Evolutionary conservation across 2,113 vertebrate species (phyloP).

Genomic region (Apodemus speciosus): DNA sequence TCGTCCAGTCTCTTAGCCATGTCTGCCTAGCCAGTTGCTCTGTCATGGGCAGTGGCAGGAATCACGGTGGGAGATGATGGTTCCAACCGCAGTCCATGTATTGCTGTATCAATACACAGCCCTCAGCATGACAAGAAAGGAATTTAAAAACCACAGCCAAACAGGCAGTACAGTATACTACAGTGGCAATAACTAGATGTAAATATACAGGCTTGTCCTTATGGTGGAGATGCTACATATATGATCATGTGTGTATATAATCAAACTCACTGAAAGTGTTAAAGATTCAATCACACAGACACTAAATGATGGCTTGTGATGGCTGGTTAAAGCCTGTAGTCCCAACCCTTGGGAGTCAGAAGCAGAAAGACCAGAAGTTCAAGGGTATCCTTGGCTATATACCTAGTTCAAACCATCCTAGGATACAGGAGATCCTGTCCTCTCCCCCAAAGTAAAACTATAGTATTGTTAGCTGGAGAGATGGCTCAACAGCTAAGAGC

Average conservation of each 20-base stretch:
- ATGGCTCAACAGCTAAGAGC: neutral
- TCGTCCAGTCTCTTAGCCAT: slow-evolving; percentile 20
- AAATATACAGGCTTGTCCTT: neutral
- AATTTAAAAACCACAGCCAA: neutral
- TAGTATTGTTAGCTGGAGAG: neutral
- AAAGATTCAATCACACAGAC: slow-evolving; percentile 18
- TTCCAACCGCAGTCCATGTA: neutral
- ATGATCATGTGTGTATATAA: neutral
- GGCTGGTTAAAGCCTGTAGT: neutral
- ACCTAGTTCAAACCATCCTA: neutral
- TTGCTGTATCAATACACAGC: neutral
- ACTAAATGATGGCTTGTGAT: neutral
- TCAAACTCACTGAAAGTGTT: slow-evolving; percentile 15
- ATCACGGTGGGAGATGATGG: slow-evolving; percentile 48
- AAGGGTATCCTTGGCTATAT: neutral
- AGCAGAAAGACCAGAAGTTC: neutral
- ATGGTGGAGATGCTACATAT: neutral
- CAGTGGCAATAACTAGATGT: neutral
- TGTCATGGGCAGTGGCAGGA: neutral
- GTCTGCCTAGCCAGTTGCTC: neutral
- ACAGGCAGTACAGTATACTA: neutral
- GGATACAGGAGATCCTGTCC: neutral
- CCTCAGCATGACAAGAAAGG: neutral
- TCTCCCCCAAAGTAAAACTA: neutral
- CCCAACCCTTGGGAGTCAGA: neutral